Base-by-base conservation (phyloP, 2,797 vertebrate genomes). In the Acomys russatus region DNA sequence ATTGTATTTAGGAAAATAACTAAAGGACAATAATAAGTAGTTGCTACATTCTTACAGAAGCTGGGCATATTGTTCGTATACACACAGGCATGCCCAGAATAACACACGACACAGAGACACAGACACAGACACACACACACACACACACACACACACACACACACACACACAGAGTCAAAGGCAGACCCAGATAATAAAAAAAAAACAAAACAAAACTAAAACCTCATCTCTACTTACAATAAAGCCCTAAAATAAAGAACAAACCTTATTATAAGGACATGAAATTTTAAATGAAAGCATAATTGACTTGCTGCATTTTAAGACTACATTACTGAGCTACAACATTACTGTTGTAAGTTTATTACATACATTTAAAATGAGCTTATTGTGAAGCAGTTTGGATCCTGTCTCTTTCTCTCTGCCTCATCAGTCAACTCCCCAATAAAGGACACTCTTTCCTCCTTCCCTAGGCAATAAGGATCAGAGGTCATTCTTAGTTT, bases 351-450 rank as follows among this genome's bases (percentile, higher is more conserved):
- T 73, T 95, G 92, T 97, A 96, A 96, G 93, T 98, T 98, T 97
- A 97, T 98, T 97, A 95, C 70, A 94, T 96, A 96, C 85, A 96
- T 97, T 98, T 97, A 93, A 98, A 98, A 98, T 79, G 97, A 96
- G 98, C 95, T 97, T 97, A 95, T 95, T 76, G 88, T 94, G 95
- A 98, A 97, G 94, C 44, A 89, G 80, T 98, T 98, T 97, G 96
- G 95, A 98, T 97, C 97, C 93, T 96, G 90, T 95, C 94, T 97
- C 88, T 96, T 90, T 89, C 90, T 30, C 7, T 92, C 89, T 95
- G 78, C 88, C 97, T 97, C 71, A 78, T 97, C 96, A 95, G 95
- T 98, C 97, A 97, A 83, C 28, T 97, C 0, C 1, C 83, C 97
- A 95, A 96, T 97, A 96, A 97, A 98, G 95, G 98, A 98, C 88